Base-by-base conservation (phyloP, 2,113 vertebrate genomes). In the Sceloporus undulatus region DNA sequence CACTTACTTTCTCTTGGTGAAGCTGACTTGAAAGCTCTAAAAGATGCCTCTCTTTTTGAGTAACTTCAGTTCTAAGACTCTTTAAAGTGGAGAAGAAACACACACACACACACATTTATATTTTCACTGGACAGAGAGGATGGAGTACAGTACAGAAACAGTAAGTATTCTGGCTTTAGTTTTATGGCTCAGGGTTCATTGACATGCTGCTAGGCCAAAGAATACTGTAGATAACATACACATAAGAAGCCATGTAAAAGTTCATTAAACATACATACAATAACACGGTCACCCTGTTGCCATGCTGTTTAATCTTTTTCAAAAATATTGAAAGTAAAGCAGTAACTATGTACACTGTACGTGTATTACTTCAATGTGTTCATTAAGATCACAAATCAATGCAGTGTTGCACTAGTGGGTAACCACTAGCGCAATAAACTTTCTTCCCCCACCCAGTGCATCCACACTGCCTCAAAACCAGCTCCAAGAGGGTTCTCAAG, bases 1-100 rank as follows among this genome's bases (percentile, higher is more conserved):
- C 54, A 90, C 94, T 96, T 94, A 98, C 98, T 96, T 97, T 98
- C 95, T 98, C 97, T 91, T 95, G 93, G 85, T 96, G 96, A 90
- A 96, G 95, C n/a, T 95, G 81, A 88, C 85, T 92, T 87, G 95
- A 96, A 93, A 98, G 96, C 66, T 98, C 97, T 85, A 97, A 92
- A 34, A 98, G 90, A 70, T 91, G 93, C 42, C 88, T 92, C 75
- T 98, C 97, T 34, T 83, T 96, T 91, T 97, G 96, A 89, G 90
- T 86, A 83, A 98, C 75, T 87, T 95, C 93, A 93, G 93, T 96
- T 93, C 96, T 97, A 94, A 99, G 96, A 91, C 86, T 91, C 98
- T 99, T 93, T 4, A 91, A 4, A 19, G 59, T 19, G 62, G 21
- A 85, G n/a, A 59, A 88, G 91, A 94, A 94, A 2, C 0, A 6